A percentile compares a stretch with the other conserved stretches of the same genome.
Conservation (phyloP, 2,113 vertebrate genomes). For the Diphyllodes magnificus region DNA sequence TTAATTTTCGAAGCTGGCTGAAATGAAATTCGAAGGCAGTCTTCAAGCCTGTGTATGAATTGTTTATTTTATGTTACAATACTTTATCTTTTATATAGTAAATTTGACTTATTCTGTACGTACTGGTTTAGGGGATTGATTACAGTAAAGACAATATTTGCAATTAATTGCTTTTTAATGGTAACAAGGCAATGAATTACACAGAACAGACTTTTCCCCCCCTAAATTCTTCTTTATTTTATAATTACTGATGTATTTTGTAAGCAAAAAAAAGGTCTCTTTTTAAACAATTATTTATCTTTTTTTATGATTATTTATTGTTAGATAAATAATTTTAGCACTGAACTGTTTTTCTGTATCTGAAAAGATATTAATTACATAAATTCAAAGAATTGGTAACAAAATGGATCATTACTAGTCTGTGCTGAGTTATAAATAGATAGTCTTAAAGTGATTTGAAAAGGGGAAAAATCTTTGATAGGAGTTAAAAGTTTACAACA, state of each 20-base stretch:
- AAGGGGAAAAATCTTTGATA: neutral
- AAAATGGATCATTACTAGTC: neutral
- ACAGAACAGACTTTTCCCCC: accelerated
- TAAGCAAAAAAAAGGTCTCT: neutral
- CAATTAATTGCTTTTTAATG: neutral
- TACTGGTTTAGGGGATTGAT: neutral
- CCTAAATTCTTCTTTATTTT: neutral
- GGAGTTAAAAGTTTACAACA: neutral
- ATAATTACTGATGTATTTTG: neutral
- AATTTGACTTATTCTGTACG: neutral
- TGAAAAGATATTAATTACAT: neutral
- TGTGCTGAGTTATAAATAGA: neutral
- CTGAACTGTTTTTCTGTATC: neutral
- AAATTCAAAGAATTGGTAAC: neutral
- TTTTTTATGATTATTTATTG: no score
- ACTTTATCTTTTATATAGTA: neutral
- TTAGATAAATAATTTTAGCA: neutral
- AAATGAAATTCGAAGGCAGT: neutral
- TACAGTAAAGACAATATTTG: neutral
- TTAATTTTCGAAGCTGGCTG: neutral
- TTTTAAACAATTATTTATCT: neutral
- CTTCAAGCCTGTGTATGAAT: neutral
- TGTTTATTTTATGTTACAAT: neutral
- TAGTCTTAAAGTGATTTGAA: neutral
- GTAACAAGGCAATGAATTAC: neutral